Conservation (phyloP, 1,140 invertebrate species). For the Psilanteris sp. region DNA sequence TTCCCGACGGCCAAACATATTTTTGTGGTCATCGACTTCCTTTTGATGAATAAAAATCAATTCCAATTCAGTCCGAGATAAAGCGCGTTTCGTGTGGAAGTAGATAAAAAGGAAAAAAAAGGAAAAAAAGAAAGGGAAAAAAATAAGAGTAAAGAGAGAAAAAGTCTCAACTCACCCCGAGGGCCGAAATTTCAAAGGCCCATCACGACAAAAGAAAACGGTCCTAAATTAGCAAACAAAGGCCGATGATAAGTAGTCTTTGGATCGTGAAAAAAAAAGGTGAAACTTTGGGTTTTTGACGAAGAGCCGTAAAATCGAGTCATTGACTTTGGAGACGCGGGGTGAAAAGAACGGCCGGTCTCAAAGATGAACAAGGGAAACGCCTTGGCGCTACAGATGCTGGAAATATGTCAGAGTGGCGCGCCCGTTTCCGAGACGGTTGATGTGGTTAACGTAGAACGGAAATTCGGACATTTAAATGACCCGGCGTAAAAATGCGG, state of each 20-base stretch:
- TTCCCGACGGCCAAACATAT: neutral
- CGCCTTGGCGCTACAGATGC: conserved; percentile 34
- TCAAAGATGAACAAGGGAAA: conserved; percentile 11
- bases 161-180: conserved; percentile 3
- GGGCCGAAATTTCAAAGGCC: conserved; percentile 26
- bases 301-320: conserved; percentile 56
- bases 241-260: conserved; percentile 46
- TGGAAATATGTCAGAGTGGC: conserved; percentile 17
- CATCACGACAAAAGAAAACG: conserved; percentile 44
- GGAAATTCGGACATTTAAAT: conserved; percentile 30
- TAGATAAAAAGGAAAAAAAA: no score
- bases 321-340: conserved; percentile 32
- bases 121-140: neutral
- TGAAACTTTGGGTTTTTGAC: conserved; percentile 49
- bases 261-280: conserved; percentile 26
- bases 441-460: neutral
- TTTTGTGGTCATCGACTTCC: conserved; percentile 13
- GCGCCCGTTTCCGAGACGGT: conserved; percentile 14
- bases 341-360: conserved; percentile 5
- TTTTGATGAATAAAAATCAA: conserved; percentile 7
- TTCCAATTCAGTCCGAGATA: conserved; percentile 15
- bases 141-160: conserved; percentile 1
- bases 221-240: conserved; percentile 58
- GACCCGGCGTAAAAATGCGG: conserved; percentile 1
- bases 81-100: conserved; percentile 5